A percentile compares a stretch with the other conserved stretches of the same genome.
phyloP scores from a whole-genome alignment of 1,140 invertebrate genomes.

The Drosophila varians region DNA sequence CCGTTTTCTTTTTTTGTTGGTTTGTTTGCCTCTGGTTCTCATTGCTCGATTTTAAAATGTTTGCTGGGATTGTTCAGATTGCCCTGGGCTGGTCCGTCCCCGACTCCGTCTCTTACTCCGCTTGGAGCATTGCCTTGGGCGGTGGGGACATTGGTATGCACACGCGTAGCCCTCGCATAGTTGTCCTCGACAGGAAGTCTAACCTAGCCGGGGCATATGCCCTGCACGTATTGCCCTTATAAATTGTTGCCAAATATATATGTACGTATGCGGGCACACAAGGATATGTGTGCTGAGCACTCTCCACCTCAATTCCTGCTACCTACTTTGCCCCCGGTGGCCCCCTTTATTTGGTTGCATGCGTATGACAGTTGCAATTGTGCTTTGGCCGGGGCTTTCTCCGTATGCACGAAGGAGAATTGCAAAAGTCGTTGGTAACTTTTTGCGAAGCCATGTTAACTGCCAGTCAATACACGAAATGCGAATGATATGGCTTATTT shows the following conservation, averaged over 20 bases:
- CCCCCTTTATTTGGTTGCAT: constrained; percentile 13
- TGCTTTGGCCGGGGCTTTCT: constrained; percentile 42
- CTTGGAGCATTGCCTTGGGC: constrained; percentile 1
- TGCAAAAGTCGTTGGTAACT: constrained; percentile 68
- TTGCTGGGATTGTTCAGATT: constrained; percentile 65
- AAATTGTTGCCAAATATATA: constrained; percentile 74
- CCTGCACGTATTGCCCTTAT: constrained; percentile 78
- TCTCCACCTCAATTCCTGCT: constrained; percentile 29
- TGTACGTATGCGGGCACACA: constrained; percentile 9
- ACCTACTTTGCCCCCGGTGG: neutral
- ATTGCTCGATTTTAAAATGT: constrained; percentile 57
- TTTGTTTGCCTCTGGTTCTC: constrained; percentile 21
- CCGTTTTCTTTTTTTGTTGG: constrained; percentile 10
- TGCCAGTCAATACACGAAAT: constrained; percentile 77
- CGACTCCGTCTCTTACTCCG: neutral
- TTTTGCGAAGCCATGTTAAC: constrained; percentile 74
- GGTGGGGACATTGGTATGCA: constrained; percentile 67
- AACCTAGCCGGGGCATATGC: constrained; percentile 64
- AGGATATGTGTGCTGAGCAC: constrained; percentile 11
- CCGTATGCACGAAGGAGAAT: constrained; percentile 70
- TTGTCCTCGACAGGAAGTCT: constrained; percentile 78
- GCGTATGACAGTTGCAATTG: constrained; percentile 74
- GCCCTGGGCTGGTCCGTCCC: constrained; percentile 20
- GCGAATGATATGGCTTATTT: constrained; percentile 77
- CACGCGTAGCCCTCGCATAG: constrained; percentile 77